Evolutionary conservation across 2,797 vertebrate species (phyloP), one percentile per base, ranked within the genome.

Genomic region (Etheostoma nigrum): DNA sequence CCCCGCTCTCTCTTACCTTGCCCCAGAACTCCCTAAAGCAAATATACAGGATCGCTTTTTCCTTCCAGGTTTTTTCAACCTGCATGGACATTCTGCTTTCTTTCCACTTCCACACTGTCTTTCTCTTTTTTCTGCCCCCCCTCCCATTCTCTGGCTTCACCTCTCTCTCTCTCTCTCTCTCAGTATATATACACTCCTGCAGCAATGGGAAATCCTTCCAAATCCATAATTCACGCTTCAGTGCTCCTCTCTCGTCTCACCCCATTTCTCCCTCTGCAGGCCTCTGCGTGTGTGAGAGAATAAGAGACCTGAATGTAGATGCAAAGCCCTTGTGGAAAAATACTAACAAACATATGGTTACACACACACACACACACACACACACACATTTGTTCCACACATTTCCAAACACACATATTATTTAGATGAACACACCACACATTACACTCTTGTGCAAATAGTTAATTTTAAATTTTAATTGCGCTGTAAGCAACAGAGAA

Each of bases 131-230:
- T 65, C 54, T 54, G 49, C 69, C 67, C 25, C 58, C 47, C 30
- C 54, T 70, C 47, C 51, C 54, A 66, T 57, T 85, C 74, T 83
- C 67, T 67, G 27, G 27, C 75, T 74, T 79, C 65, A 74, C 30
- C 58, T 51, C 36, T 63, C 68, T 61, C 27, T 76, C 61, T 45
- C 71, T 75, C 67, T 57, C 55, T 70, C 67, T 65, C 80, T 81
- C 68, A 9, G 52, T 73, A 52, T 55, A 80, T 85, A 68, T 72
- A 72, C 86, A 80, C 73, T 92, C 85, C 77, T 78, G 83, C 86
- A 93, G 87, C 86, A 84, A 87, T 89, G 91, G 91, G 90, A 93
- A 93, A 93, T 90, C 88, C 85, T 94, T 93, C 90, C 86, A 89
- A 93, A 94, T 93, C 90, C 88, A 92, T 91, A 93, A 93, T 93